Conservation (phyloP, 2,888 invertebrate species). For the Stenolophus ochropezus region DNA sequence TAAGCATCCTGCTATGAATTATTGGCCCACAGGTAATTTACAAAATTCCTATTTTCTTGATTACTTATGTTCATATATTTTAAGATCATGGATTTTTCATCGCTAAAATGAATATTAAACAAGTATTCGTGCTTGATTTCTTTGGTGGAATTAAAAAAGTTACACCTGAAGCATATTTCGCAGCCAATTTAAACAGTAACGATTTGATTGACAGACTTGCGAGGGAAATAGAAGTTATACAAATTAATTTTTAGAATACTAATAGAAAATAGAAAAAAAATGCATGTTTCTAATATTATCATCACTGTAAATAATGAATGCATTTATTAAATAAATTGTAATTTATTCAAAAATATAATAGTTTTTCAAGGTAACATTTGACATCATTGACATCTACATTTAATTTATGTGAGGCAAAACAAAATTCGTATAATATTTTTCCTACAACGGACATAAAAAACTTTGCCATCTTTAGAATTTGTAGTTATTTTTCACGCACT, state of each 20-base stretch:
- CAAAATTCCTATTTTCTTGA: not conserved
- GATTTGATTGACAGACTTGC: slow-evolving; percentile 1
- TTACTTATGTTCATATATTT: not conserved
- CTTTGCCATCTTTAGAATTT: no score
- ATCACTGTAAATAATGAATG: not conserved
- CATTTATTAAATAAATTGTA: not conserved
- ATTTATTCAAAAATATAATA: no score
- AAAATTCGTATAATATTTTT: no score
- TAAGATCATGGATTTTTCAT: slow-evolving; percentile 87
- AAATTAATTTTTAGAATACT: slow-evolving; percentile 32
- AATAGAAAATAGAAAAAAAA: not conserved
- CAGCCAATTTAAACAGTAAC: slow-evolving; percentile 69
- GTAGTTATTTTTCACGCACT: no score
- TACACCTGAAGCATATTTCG: slow-evolving; percentile 78
- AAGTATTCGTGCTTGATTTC: slow-evolving; percentile 85
- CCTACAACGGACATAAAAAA: no score
- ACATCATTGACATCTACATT: no score
- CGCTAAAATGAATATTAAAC: slow-evolving; percentile 83
- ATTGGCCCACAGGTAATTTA: slow-evolving; percentile 80
- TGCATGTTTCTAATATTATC: not conserved
- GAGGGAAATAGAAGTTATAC: slow-evolving; percentile 34
- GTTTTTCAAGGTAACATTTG: no score
- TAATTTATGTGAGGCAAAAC: no score
- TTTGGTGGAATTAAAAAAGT: slow-evolving; percentile 88
- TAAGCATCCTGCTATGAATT: slow-evolving; percentile 82